These are phyloP conservation scores for Amyelois transitella DNA, from an alignment of 1,140 invertebrate genomes.

Conservation along the genomic window DNA sequence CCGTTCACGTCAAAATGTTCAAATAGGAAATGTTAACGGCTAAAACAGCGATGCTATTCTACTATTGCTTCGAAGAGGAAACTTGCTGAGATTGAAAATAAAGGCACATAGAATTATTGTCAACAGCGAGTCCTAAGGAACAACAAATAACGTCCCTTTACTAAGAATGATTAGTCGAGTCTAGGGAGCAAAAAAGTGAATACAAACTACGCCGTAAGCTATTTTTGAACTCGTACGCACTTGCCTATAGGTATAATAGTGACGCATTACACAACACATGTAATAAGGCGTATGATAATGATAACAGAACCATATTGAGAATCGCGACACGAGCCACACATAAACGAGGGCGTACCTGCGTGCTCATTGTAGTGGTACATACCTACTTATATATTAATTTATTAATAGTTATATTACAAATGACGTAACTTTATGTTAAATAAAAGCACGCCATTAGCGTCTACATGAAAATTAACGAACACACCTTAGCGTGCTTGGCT, in stretches of 20 bases:
- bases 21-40: no score
- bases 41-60: no score
- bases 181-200: background rate
- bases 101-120: no score
- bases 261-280: constrained; percentile 28
- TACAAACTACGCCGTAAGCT: background rate
- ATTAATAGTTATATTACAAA: constrained; percentile 2
- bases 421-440: background rate
- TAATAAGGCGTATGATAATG: constrained; percentile 23
- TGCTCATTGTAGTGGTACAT: background rate
- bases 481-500: background rate
- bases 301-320: constrained; percentile 30
- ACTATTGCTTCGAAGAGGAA: no score
- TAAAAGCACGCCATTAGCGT: background rate
- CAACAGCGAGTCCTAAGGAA: no score
- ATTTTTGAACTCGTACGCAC: background rate
- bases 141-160: no score
- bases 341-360: background rate
- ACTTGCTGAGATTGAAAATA: no score
- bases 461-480: background rate
- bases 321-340: constrained; percentile 9
- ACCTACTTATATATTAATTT: background rate
- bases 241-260: constrained; percentile 3
- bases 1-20: no score
- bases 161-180: no score